Evolutionary conservation across 2,888 invertebrate species (phyloP).

Genomic region (Polyommatus icarus): DNA sequence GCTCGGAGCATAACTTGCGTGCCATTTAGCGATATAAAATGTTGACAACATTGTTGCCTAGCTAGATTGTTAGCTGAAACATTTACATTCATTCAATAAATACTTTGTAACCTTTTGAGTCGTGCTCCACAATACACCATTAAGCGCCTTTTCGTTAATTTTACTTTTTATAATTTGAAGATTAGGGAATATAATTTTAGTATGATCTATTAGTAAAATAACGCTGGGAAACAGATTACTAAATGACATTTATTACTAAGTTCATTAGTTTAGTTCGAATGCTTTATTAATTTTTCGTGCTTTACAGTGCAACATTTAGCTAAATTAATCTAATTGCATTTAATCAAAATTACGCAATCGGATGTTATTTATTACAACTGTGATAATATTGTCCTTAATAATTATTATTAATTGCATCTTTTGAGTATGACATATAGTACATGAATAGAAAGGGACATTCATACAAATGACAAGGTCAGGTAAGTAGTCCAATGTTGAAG

Average conservation of each 20-base stretch:
- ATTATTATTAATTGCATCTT: conserved; percentile 8
- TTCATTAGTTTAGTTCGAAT: neutral
- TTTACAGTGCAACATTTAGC: neutral
- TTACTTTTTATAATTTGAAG: neutral
- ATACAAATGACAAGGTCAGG: conserved; percentile 54
- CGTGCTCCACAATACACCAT: neutral
- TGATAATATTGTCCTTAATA: neutral
- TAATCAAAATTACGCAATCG: conserved; percentile 17
- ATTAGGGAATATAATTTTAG: neutral
- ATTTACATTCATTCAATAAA: conserved; percentile 23
- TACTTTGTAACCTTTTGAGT: no score
- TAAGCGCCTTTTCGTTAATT: neutral
- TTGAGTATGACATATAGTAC: conserved; percentile 34
- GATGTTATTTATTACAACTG: neutral
- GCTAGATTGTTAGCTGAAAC: conserved; percentile 76
- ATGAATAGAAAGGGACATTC: conserved; percentile 44
- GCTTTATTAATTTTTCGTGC: neutral
- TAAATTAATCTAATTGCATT: neutral
- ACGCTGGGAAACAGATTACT: neutral
- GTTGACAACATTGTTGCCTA: conserved; percentile 74
- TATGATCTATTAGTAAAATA: neutral
- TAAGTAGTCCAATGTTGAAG: conserved; percentile 62
- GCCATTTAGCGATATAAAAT: conserved; percentile 78
- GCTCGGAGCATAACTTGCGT: conserved; percentile 80
- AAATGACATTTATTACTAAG: neutral